A percentile compares a stretch with the other conserved stretches of the same genome.
Evolutionary conservation across 1,140 invertebrate species (phyloP).

Genomic region (Trichonephila inaurata): DNA sequence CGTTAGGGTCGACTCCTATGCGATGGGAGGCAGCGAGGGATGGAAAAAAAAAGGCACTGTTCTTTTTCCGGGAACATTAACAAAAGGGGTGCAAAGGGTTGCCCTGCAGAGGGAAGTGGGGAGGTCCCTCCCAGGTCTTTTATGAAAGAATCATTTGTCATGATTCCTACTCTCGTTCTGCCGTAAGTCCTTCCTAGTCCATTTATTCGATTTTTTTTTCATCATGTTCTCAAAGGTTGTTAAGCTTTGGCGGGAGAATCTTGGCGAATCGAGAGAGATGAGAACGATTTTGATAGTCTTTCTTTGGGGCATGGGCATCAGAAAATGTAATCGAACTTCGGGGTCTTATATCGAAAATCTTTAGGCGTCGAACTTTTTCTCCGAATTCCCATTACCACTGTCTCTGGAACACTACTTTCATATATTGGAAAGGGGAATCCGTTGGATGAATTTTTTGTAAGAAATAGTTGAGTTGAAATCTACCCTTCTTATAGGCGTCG

Average conservation of each 20-base stretch:
- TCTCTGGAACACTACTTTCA: too few species aligned
- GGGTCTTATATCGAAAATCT: too few species aligned
- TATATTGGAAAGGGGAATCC: too few species aligned
- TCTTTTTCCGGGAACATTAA: conserved; percentile 3
- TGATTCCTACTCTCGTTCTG: neutral
- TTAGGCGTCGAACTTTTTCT: too few species aligned
- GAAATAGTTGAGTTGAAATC: too few species aligned
- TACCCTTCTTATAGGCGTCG: too few species aligned
- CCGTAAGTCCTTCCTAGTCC: neutral
- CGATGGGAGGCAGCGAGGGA: too few species aligned
- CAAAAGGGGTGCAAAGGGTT: neutral
- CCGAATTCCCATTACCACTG: too few species aligned
- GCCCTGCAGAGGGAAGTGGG: neutral
- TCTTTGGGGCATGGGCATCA: too few species aligned
- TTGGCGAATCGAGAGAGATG: neutral
- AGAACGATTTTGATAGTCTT: too few species aligned
- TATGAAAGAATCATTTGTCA: conserved; percentile 6
- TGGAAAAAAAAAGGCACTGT: neutral
- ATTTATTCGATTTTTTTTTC: neutral
- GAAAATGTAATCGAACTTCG: too few species aligned
- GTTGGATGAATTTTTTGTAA: too few species aligned
- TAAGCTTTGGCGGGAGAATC: neutral
- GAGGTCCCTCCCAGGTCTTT: neutral
- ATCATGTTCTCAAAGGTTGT: neutral
- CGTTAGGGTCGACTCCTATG: neutral